Evolutionary conservation across 2,888 invertebrate species (phyloP).

Genomic region (Erannis defoliaria): DNA sequence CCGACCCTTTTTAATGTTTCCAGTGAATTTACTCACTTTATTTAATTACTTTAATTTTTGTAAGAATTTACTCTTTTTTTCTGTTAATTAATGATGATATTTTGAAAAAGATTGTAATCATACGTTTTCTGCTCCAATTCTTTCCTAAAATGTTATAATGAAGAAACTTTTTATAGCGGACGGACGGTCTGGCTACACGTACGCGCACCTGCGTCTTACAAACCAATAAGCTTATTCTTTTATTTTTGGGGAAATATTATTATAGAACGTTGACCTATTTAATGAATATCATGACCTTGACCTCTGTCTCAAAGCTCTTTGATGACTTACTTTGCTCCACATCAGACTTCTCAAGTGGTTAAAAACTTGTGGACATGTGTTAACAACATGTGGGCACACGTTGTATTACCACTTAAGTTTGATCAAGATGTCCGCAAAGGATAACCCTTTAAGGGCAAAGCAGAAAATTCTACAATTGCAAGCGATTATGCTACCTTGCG

Average conservation of each 20-base stretch:
- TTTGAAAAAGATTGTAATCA: conserved; percentile 20
- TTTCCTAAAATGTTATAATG: conserved; percentile 18
- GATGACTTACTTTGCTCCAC: conserved; percentile 19
- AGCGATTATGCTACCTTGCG: conserved; percentile 27
- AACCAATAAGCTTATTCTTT: conserved; percentile 26
- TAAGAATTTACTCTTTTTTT: conserved; percentile 21
- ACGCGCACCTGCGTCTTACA: conserved; percentile 22
- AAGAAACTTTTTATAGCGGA: conserved; percentile 9
- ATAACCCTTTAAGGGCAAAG: conserved; percentile 2
- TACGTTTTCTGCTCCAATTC: conserved; percentile 10
- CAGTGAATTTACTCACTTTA: conserved; percentile 31
- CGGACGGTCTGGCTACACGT: conserved; percentile 9
- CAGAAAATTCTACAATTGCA: conserved; percentile 13
- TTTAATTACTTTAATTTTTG: conserved; percentile 33
- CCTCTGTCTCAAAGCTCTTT: conserved; percentile 33
- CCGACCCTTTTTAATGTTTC: conserved; percentile 37
- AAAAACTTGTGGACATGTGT: no score
- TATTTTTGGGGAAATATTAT: conserved; percentile 22
- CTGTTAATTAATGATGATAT: conserved; percentile 17
- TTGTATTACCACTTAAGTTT: no score
- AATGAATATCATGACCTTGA: conserved; percentile 31
- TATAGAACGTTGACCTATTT: conserved; percentile 35
- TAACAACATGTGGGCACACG: no score
- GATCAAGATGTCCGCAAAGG: conserved; percentile 31
- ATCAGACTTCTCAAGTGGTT: no score